Evolutionary conservation across 2,797 vertebrate species (phyloP).

Genomic region (Mergus octosetaceus): DNA sequence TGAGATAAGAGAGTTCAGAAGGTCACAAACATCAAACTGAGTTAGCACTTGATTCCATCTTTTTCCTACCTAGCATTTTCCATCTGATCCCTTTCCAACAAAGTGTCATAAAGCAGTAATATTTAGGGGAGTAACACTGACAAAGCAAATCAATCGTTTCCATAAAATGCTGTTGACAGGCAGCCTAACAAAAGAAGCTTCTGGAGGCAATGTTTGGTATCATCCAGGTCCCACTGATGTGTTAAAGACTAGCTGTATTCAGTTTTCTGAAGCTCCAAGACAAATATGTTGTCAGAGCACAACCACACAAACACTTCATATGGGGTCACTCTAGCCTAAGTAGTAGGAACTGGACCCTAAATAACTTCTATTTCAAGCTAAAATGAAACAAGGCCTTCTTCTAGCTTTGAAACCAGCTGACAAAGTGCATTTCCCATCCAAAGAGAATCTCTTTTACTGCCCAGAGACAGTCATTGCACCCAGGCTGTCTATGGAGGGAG

Average conservation of each 20-base stretch:
- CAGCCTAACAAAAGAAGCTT: not conserved
- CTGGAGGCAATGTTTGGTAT: not conserved
- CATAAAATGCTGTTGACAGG: not conserved
- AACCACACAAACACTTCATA: not conserved
- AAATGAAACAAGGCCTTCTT: not conserved
- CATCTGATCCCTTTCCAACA: not conserved
- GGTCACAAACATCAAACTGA: not conserved
- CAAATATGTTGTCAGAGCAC: not conserved
- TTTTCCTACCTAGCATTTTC: not conserved
- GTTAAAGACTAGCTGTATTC: not conserved
- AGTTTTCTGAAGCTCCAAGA: not conserved
- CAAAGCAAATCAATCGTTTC: not conserved
- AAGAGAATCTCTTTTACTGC: not conserved
- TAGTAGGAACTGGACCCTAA: not conserved
- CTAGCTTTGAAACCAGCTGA: not conserved
- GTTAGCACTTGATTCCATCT: not conserved
- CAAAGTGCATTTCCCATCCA: not conserved
- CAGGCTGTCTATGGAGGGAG: not conserved
- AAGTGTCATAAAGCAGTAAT: conserved; percentile 12
- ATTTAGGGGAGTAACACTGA: not conserved
- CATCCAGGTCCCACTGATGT: not conserved
- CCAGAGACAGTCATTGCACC: too few relatives aligned
- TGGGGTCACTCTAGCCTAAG: not conserved
- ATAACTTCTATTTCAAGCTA: not conserved
- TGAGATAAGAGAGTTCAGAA: conserved; percentile 14